A percentile compares a stretch with the other conserved stretches of the same genome.
Conservation (phyloP, 2,113 vertebrate species). For the Riparia riparia region DNA sequence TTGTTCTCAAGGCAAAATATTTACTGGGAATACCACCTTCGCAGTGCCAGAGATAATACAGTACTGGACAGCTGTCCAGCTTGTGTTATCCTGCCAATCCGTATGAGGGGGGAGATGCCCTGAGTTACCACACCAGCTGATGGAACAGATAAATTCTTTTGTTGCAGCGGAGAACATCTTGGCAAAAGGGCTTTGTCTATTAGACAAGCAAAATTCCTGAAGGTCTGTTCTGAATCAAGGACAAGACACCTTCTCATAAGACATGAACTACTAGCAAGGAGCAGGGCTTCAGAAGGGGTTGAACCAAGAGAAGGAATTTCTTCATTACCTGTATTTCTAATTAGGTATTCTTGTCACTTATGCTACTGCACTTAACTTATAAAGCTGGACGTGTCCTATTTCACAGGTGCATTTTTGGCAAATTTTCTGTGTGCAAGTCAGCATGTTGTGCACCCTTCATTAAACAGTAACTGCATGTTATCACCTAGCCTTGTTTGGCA, state of each 20-base stretch:
- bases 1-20: not conserved
- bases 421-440: accelerated
- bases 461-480: accelerated
- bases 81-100: not conserved
- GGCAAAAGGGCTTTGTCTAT: not conserved
- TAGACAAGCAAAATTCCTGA: not conserved
- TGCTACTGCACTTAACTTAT: too few relatives aligned
- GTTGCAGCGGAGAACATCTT: not conserved
- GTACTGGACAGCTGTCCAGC: accelerated
- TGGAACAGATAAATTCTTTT: not conserved
- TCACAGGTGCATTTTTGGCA: accelerated
- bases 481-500: not conserved
- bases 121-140: not conserved
- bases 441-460: not conserved
- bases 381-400: not conserved
- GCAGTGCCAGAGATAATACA: not conserved
- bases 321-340: not conserved
- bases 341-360: not conserved
- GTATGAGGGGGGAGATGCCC: too few relatives aligned
- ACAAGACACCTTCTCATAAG: not conserved
- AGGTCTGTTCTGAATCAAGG: not conserved
- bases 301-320: not conserved
- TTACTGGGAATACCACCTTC: not conserved
- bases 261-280: too few relatives aligned
- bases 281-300: not conserved